Conservation (phyloP, 2,797 vertebrate species). For the Chiroxiphia lanceolata region DNA sequence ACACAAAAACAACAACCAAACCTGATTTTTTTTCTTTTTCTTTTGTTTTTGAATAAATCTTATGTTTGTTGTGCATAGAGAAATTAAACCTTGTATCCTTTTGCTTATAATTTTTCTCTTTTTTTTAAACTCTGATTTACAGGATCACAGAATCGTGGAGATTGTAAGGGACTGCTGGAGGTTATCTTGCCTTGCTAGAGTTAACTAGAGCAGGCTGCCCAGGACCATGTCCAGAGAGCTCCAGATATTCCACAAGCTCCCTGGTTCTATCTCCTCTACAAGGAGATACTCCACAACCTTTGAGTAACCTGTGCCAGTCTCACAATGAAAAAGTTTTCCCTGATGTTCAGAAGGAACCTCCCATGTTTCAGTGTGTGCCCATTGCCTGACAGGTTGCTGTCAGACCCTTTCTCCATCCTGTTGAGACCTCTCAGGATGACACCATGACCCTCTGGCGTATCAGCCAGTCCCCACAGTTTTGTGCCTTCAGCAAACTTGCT, state of each 20-base stretch:
- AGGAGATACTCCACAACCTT: neutral
- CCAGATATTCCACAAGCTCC: neutral
- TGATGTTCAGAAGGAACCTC: neutral
- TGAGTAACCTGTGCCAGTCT: neutral
- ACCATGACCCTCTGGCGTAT: neutral
- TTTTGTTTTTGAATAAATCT: neutral
- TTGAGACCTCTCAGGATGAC: neutral
- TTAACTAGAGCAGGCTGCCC: neutral
- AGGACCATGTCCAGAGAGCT: neutral
- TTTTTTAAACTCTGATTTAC: neutral
- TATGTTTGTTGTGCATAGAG: neutral
- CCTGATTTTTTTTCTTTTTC: neutral
- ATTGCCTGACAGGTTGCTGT: neutral
- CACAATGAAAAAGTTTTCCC: neutral
- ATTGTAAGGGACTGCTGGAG: neutral
- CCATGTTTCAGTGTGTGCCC: neutral
- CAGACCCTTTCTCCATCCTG: neutral
- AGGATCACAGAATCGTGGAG: neutral
- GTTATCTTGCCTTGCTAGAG: neutral
- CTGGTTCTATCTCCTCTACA: neutral
- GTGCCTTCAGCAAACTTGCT: neutral
- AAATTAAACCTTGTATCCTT: neutral
- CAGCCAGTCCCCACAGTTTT: neutral
- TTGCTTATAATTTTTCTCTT: neutral
- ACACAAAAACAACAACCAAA: neutral